Base-by-base conservation (phyloP, 1,140 invertebrate genomes). In the Patella vulgata region DNA sequence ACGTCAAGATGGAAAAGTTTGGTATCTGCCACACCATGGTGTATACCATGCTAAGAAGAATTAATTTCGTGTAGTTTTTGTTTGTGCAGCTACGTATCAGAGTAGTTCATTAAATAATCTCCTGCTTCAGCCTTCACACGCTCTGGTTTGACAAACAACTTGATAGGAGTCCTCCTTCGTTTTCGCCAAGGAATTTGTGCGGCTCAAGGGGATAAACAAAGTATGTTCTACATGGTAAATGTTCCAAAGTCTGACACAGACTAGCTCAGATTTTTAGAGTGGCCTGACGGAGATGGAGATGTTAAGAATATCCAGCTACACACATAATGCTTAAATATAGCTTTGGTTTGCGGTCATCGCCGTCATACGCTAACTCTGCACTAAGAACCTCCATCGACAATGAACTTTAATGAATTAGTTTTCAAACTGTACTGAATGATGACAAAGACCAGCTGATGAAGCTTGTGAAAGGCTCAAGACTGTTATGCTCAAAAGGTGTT, bases 221-320 rank as follows among this genome's bases (percentile, higher is more conserved):
- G 53, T 2, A 67, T 67, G 64, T 67, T 67, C 39, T 42, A 63
- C 28, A 54, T 56, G 43, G 65, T 71, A 14, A 57, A 59, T 30
- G 69, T 68, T 6, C 52, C 60, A 40, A 5, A 4, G 33, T 23
- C 23, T 11, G 55, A 68, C 19, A 30, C 48, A 27, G 57, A 68
- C 21, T 54, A 19, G 12, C 28, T 64, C 8, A 23, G 57, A 21
- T 68, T 64, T 44, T 28, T 50, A 21, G 55, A 48, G 61, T 62
- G 58, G 58, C 12, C n/a, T 31, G 36, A 58, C n/a, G 52, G 27
- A 21, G 47, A 61, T 30, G 2, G 12, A 9, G 42, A 31, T 14
- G n/a, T n/a, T n/a, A n/a, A n/a, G 23, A 36, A 17, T 17, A 58
- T 12, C 53, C 53, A 14, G 21, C n/a, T 6, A 17, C 9, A 23